These are phyloP conservation scores for Tachypleus tridentatus DNA, from an alignment of 1,140 invertebrate species.

Conservation along the genomic window DNA sequence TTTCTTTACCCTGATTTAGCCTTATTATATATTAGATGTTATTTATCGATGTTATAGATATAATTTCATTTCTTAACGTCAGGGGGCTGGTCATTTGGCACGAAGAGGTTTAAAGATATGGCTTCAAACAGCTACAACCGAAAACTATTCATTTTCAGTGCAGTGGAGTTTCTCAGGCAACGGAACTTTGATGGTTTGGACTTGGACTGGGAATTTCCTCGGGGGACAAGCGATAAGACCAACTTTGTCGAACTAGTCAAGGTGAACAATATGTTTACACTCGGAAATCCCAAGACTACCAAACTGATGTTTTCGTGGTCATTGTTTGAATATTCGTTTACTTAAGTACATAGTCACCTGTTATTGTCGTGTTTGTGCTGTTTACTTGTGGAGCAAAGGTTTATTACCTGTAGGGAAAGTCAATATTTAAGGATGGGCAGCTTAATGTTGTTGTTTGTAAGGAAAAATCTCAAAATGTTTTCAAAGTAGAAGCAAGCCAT, in stretches of 20 bases:
- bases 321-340: too few species aligned
- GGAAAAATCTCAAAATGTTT: too few species aligned
- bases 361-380: too few species aligned
- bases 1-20: not conserved
- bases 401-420: too few species aligned
- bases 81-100: slow-evolving; percentile 92
- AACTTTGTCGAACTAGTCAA: slow-evolving; percentile 79
- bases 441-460: too few species aligned
- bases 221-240: slow-evolving; percentile 82
- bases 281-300: too few species aligned
- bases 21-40: not conserved
- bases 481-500: too few species aligned
- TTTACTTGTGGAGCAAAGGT: too few species aligned
- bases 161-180: slow-evolving; percentile 76
- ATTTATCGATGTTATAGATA: not conserved
- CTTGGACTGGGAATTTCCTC: slow-evolving; percentile 95
- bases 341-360: too few species aligned
- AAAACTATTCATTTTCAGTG: slow-evolving; percentile 86
- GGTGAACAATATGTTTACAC: slow-evolving; percentile 39
- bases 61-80: not conserved
- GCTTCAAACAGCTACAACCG: slow-evolving; percentile 69
- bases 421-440: too few species aligned
- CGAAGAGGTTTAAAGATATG: slow-evolving; percentile 91
- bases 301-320: too few species aligned
- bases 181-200: slow-evolving; percentile 64